A percentile compares a stretch with the other conserved stretches of the same genome.
These are phyloP conservation scores for Mechanitis mazaeus DNA, from an alignment of 2,888 invertebrate species.

Conservation along the genomic window DNA sequence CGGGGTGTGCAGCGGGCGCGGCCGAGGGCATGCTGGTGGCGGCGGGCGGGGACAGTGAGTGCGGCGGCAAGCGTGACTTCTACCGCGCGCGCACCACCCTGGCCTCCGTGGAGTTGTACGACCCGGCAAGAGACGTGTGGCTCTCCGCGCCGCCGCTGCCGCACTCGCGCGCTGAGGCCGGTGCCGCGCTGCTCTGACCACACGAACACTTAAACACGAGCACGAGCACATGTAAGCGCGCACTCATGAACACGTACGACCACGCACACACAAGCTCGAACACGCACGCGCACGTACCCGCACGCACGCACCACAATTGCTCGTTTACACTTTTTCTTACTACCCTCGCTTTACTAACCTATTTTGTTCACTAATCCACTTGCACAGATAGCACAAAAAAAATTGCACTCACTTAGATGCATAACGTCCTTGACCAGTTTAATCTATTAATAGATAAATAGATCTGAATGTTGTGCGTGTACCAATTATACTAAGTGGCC, in stretches of 20 bases:
- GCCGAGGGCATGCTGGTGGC: constrained; percentile 89
- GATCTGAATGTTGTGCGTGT: constrained; percentile 1
- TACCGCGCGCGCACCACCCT: constrained; percentile 91
- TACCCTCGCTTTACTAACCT: background rate
- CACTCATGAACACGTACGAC: no score
- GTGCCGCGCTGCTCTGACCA: constrained; percentile 86
- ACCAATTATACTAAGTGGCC: background rate
- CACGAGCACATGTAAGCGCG: background rate
- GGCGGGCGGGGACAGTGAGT: constrained; percentile 90
- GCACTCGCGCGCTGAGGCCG: constrained; percentile 90
- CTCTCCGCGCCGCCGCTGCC: constrained; percentile 86
- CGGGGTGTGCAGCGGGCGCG: constrained; percentile 90
- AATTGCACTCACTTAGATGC: background rate
- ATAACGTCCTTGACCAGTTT: background rate
- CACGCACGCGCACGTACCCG: background rate
- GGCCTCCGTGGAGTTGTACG: constrained; percentile 88
- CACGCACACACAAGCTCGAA: background rate
- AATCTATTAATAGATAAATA: background rate
- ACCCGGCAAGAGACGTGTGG: constrained; percentile 87
- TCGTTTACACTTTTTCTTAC: background rate
- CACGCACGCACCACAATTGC: background rate
- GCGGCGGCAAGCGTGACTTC: constrained; percentile 82
- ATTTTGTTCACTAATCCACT: background rate
- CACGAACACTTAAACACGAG: background rate
- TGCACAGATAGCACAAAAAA: background rate